Conservation (phyloP, 1,140 invertebrate species). For the Polypedilum vanderplanki region DNA sequence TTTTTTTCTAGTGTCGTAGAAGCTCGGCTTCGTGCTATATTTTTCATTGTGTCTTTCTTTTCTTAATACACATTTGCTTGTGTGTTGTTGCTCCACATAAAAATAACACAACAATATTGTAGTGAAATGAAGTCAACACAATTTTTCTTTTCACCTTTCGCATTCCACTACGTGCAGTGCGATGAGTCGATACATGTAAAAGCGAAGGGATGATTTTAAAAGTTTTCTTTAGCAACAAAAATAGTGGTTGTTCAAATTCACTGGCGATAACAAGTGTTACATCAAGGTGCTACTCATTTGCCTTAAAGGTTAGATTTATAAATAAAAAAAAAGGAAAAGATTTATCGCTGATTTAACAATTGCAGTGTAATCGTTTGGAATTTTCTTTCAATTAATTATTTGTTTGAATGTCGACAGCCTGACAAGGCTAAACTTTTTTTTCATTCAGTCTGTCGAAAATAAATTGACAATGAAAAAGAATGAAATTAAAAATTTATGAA, state of each 20-base stretch:
- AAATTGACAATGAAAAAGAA: too few species aligned
- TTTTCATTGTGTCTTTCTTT: not conserved
- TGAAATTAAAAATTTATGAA: too few species aligned
- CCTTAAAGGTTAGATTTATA: not conserved
- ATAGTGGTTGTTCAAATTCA: not conserved
- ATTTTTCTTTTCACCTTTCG: not conserved
- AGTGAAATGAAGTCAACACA: not conserved
- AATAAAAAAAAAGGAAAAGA: too few species aligned
- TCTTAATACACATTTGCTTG: not conserved
- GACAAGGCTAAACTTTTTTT: too few species aligned
- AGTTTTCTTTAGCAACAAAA: not conserved
- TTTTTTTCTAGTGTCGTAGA: not conserved
- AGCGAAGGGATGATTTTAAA: too few species aligned
- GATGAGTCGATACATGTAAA: too few species aligned
- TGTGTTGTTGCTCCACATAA: not conserved
- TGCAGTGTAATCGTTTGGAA: too few species aligned
- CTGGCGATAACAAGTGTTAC: not conserved
- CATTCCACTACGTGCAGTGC: not conserved
- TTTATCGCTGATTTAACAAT: too few species aligned
- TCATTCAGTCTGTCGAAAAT: too few species aligned
- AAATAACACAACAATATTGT: not conserved
- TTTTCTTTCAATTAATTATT: too few species aligned
- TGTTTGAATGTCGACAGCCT: too few species aligned
- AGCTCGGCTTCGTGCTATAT: not conserved
- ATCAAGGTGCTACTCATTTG: not conserved